phyloP scores from a whole-genome alignment of 1,140 invertebrate species.

The Anthonomus grandis region DNA sequence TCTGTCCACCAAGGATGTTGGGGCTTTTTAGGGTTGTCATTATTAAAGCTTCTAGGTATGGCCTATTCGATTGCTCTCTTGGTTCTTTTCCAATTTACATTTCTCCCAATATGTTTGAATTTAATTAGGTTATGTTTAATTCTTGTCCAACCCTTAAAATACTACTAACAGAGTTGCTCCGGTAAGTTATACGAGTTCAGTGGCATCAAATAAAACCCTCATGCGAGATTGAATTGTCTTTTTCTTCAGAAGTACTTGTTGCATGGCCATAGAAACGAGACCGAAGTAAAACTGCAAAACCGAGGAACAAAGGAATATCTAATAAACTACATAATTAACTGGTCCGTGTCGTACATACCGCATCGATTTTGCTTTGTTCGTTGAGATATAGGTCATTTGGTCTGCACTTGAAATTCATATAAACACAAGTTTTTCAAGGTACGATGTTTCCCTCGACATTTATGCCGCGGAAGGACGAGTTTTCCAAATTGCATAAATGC shows the following conservation, averaged over 20 bases:
- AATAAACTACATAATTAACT: slow-evolving; percentile 18
- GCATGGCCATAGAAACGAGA: slow-evolving; percentile 12
- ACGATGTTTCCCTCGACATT: slow-evolving; percentile 9
- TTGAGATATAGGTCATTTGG: slow-evolving; percentile 31
- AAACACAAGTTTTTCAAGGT: slow-evolving; percentile 32
- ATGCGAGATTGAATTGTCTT: slow-evolving; percentile 22
- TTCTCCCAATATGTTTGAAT: no score
- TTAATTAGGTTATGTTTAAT: no score
- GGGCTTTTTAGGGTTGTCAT: no score
- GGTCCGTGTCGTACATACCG: slow-evolving; percentile 7
- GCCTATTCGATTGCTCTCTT: no score
- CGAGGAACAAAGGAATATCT: slow-evolving; percentile 17
- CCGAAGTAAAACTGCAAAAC: slow-evolving; percentile 6
- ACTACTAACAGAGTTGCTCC: no score
- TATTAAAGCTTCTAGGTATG: no score
- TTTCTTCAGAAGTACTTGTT: slow-evolving; percentile 13
- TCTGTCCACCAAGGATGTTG: no score
- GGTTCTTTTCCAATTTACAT: no score
- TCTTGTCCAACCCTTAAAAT: no score
- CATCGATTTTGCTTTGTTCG: slow-evolving; percentile 31
- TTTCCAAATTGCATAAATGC: slow-evolving; percentile 28
- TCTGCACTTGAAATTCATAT: slow-evolving; percentile 25
- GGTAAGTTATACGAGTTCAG: slow-evolving; percentile 14
- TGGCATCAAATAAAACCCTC: slow-evolving; percentile 21
- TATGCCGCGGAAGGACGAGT: slow-evolving; percentile 12